Conservation (phyloP, 2,797 vertebrate species). For the Coccyzus lansbergi region DNA sequence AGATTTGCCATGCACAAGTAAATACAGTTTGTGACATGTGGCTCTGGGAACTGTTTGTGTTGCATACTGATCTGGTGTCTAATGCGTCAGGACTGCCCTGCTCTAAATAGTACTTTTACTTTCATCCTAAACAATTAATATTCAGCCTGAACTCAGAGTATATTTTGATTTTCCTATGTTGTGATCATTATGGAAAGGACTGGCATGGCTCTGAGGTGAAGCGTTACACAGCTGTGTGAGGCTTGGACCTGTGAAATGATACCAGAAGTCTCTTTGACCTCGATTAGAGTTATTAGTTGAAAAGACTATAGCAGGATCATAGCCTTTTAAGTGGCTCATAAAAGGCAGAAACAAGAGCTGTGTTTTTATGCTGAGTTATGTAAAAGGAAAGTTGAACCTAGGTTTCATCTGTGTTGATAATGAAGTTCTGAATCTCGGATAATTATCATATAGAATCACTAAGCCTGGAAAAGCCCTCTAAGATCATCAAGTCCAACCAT, state of each 20-base stretch:
- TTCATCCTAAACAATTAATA: not conserved
- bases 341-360: not conserved
- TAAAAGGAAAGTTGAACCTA: not conserved
- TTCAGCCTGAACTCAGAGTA: not conserved
- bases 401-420: not conserved
- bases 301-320: not conserved
- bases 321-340: not conserved
- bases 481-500: no score
- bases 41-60: not conserved
- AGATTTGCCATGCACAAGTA: fast-evolving
- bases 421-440: not conserved
- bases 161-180: not conserved
- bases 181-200: not conserved
- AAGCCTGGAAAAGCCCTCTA: no score
- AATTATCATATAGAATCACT: not conserved
- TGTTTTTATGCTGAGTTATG: not conserved
- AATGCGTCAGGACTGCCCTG: not conserved
- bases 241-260: not conserved
- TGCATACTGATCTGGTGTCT: fast-evolving
- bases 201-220: not conserved
- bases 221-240: not conserved
- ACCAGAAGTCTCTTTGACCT: not conserved
- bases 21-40: not conserved
- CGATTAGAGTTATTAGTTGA: not conserved
- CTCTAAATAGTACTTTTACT: not conserved